These are phyloP conservation scores for Dicranocentrus wangi DNA, from an alignment of 2,888 invertebrate species.

Conservation along the genomic window DNA sequence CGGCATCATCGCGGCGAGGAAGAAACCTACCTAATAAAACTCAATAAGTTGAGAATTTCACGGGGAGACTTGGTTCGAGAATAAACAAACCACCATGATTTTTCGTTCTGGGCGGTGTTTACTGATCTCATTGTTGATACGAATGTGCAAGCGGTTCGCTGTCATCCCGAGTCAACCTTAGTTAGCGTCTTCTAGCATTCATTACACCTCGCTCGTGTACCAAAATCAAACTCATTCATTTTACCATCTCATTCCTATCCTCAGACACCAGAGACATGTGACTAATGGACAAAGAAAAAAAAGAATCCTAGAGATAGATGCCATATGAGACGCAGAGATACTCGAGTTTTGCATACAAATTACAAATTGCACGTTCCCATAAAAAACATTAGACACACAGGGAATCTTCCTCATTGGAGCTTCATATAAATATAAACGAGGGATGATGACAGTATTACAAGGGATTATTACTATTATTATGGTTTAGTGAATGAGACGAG, in stretches of 20 bases:
- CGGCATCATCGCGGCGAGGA: too few relatives aligned
- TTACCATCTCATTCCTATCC: too few relatives aligned
- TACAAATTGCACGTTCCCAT: conserved; percentile 55
- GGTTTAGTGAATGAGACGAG: conserved; percentile 36
- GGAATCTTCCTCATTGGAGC: background rate
- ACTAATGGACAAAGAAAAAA: conserved; percentile 42
- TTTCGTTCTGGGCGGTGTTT: conserved; percentile 40
- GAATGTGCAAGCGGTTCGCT: background rate
- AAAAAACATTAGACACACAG: background rate
- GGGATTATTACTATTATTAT: conserved; percentile 56
- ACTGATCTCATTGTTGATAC: conserved; percentile 32
- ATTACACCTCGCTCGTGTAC: background rate
- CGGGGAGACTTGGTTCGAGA: conserved; percentile 15
- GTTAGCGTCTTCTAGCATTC: conserved; percentile 19
- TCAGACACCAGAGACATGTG: conserved; percentile 36
- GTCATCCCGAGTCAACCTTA: conserved; percentile 26
- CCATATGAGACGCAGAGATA: conserved; percentile 1
- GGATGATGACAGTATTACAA: conserved; percentile 56
- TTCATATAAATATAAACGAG: conserved; percentile 50
- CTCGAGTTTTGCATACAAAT: conserved; percentile 58
- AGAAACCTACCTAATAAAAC: too few relatives aligned
- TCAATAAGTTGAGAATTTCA: too few relatives aligned
- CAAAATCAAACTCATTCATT: background rate
- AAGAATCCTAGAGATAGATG: too few relatives aligned
- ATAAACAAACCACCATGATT: conserved; percentile 36